Base-by-base conservation (phyloP, 2,888 invertebrate species). In the Ommatoiulus sabulosus region DNA sequence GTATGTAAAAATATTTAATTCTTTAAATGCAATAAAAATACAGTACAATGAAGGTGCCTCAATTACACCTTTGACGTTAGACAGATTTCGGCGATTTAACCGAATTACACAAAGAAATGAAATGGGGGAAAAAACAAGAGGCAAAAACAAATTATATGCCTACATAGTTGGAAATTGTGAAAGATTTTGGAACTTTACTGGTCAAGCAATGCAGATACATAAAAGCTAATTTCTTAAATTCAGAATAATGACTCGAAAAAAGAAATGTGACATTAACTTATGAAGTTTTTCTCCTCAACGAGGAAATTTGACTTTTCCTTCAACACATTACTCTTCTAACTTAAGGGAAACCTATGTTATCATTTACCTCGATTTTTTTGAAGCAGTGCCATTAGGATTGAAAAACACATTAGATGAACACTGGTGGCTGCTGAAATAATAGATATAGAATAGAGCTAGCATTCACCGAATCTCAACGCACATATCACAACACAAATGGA, bases 1-100 rank as follows among this genome's bases (percentile, higher is more conserved):
- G 57, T 63, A 63, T n/a, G 57, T 63, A 63, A 63, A 57, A 63
- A 63, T 63, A 63, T 4, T 7, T 63, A n/a, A n/a, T n/a, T 63
- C n/a, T 63, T 63, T 63, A 17, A 10, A 63, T n/a, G 17, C 52
- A 63, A 15, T 15, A 63, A n/a, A 48, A 63, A n/a, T n/a, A 46
- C 46, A 46, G 46, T 46, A 46, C 6, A n/a, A 63, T 63, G n/a
- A 63, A 63, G 57, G 15, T 63, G n/a, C 10, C 46, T 46, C n/a
- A 63, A 63, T n/a, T 48, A 12, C 6, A 48, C 2, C 15, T 7
- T 12, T 6, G 8, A 48, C 48, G 2, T 48, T 48, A 48, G 10
- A 15, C 48, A 48, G 15, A 15, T 48, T 3, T 48, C 15, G 48
- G 12, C 8, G 1, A 12, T 1, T 8, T 15, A 48, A 48, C 48